A percentile compares a stretch with the other conserved stretches of the same genome.
These are phyloP conservation scores for Theretra japonica DNA, from an alignment of 2,888 invertebrate species.

Conservation along the genomic window DNA sequence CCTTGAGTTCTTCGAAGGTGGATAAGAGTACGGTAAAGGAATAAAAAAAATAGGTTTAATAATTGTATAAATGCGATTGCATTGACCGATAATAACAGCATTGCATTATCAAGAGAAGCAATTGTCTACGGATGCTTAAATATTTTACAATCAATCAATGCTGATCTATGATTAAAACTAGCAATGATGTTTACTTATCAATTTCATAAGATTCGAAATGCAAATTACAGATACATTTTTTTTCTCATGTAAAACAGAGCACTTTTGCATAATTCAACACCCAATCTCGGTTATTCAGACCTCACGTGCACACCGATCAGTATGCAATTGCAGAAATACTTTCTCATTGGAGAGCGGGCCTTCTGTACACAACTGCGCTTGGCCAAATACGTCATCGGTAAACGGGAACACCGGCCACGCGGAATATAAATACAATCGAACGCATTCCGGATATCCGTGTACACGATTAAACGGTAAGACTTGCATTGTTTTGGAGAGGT, in stretches of 20 bases:
- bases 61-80: too few species aligned
- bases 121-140: too few species aligned
- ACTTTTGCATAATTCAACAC: conserved; percentile 4
- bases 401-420: conserved; percentile 11
- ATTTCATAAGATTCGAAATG: too few species aligned
- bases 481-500: not conserved
- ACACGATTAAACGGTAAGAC: not conserved
- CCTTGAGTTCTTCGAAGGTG: too few species aligned
- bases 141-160: too few species aligned
- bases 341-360: not conserved
- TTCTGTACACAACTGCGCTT: conserved; percentile 7
- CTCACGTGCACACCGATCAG: not conserved
- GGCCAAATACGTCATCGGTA: conserved; percentile 5
- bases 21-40: not conserved
- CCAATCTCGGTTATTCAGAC: not conserved
- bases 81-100: too few species aligned
- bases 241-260: not conserved
- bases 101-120: too few species aligned
- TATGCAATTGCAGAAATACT: conserved; percentile 7
- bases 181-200: too few species aligned
- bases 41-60: too few species aligned
- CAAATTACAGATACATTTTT: not conserved
- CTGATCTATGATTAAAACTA: too few species aligned
- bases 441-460: conserved; percentile 20
- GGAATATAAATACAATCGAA: conserved; percentile 18